These are phyloP conservation scores for Rattus rattus DNA, from an alignment of 2,113 vertebrate species.

Conservation along the genomic window DNA sequence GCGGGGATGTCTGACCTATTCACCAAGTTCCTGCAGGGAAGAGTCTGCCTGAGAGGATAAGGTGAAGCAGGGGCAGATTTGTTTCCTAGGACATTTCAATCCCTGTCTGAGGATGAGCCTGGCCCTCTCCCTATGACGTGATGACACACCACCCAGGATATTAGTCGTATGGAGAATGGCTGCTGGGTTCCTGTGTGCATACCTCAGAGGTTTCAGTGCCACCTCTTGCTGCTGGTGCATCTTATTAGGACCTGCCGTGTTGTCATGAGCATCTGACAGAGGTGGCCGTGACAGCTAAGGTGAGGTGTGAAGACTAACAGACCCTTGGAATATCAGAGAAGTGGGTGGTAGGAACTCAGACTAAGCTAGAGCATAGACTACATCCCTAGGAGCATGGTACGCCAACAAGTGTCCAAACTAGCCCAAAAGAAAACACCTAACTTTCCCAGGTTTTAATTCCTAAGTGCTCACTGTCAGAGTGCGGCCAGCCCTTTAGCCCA, in stretches of 20 bases:
- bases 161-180: background rate
- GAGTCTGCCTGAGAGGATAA: conserved; percentile 5
- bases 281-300: background rate
- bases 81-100: conserved; percentile 32
- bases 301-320: background rate
- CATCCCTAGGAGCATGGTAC: background rate
- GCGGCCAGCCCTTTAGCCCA: background rate
- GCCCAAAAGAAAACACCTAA: conserved; percentile 7
- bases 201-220: background rate
- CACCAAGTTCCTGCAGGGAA: background rate
- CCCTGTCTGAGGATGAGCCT: conserved; percentile 10
- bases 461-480: background rate
- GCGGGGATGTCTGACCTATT: conserved; percentile 9
- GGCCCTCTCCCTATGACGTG: background rate
- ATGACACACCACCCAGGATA: background rate
- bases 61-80: background rate
- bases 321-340: conserved; percentile 7
- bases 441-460: conserved; percentile 12
- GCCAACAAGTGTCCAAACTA: conserved; percentile 43
- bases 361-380: background rate
- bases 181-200: background rate
- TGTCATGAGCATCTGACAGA: background rate
- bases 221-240: background rate
- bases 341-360: background rate
- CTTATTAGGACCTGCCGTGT: conserved; percentile 18